Conservation (phyloP, 2,797 vertebrate species). For the Caiman crocodilus region DNA sequence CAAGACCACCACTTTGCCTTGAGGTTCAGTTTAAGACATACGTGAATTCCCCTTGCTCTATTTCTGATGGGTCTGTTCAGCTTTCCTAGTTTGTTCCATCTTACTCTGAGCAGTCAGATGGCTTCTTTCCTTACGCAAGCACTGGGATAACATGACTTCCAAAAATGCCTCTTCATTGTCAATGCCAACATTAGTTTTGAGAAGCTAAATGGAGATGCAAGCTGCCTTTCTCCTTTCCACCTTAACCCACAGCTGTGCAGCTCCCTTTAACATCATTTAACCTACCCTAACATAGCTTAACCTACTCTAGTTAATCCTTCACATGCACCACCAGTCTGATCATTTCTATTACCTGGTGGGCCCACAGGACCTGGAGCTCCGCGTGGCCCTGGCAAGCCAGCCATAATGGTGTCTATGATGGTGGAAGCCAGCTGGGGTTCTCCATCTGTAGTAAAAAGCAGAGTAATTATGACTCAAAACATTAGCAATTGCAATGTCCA, state of each 20-base stretch:
- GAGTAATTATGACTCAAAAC: background rate
- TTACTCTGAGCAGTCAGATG: too few relatives aligned
- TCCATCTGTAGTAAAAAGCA: constrained; percentile 72
- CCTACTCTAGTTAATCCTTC: too few relatives aligned
- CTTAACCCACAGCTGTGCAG: background rate
- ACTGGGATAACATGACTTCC: background rate
- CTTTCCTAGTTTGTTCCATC: too few relatives aligned
- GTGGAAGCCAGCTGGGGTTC: constrained; percentile 81
- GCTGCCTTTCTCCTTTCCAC: background rate
- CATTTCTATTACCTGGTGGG: constrained; percentile 69
- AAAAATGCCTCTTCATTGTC: background rate
- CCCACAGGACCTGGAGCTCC: constrained; percentile 87
- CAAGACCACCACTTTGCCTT: too few relatives aligned
- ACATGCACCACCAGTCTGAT: background rate
- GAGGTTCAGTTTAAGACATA: too few relatives aligned
- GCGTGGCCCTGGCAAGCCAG: constrained; percentile 85
- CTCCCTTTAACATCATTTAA: background rate
- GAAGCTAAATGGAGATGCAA: background rate
- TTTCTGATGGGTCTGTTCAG: too few relatives aligned
- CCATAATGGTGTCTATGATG: constrained; percentile 82
- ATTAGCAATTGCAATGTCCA: background rate
- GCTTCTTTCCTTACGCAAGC: too few relatives aligned
- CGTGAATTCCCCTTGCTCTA: too few relatives aligned
- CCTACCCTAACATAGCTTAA: too few relatives aligned
- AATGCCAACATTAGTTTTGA: background rate